Base-by-base conservation (phyloP, 2,113 vertebrate genomes). In the Pachypanchax playfairii region DNA sequence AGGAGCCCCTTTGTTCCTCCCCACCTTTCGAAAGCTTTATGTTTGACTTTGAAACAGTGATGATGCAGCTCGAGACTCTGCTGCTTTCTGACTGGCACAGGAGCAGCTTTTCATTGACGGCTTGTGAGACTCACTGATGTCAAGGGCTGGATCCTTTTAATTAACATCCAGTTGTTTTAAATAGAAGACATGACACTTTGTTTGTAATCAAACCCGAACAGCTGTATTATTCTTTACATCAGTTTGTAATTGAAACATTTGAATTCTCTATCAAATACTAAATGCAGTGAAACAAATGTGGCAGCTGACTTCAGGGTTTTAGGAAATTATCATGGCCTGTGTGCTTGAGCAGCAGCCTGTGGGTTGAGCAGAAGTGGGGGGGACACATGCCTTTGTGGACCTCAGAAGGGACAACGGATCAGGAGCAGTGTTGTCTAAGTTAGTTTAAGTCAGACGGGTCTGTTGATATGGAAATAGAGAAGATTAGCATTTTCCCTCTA, bases 331-430 rank as follows among this genome's bases (percentile, higher is more conserved):
- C 66, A 63, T 65, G 73, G 50, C 46, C 72, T 70, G 46, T 62
- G 39, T 75, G 79, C 76, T 85, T 79, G 77, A 81, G 75, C 65
- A 39, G 76, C 78, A 69, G 80, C 70, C 70, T 70, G 65, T 78
- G 66, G 38, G 79, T 60, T 82, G 73, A 84, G 28, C 1, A 1
- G 4, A 11, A 3, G 56, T 64, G 60, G 77, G 68, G 66, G 52
- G 26, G 58, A 43, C 31, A 29, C 61, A 48, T 35, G 77, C 60
- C 61, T 70, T 31, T 78, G 65, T 80, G 65, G 10, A 56, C 28
- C 66, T 31, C 71, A 75, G 70, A 50, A 28, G 18, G 43, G 35
- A 71, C 69, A 18, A 61, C 63, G 44, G 24, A 35, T 56, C 61
- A 36, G 33, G 33, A 73, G 43, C 39, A 7, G 20, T 33, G 49